Conservation (phyloP, 2,797 vertebrate genomes). For the Gymnopithys bicolor region DNA sequence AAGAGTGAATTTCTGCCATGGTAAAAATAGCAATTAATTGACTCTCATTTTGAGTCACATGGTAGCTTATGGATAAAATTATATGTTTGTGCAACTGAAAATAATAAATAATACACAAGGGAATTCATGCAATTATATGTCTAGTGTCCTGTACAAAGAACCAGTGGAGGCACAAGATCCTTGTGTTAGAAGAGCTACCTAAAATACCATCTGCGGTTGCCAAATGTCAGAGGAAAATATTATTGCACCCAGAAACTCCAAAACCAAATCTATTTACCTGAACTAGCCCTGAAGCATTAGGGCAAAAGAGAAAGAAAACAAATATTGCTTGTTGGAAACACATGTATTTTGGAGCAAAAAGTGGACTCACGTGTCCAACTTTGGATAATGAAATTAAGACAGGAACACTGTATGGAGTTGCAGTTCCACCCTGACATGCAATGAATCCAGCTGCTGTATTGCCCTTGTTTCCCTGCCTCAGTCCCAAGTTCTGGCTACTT, state of each 20-base stretch:
- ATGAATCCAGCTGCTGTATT: not conserved
- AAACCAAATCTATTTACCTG: not conserved
- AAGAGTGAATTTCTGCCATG: not conserved
- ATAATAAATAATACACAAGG: slow-evolving; percentile 48
- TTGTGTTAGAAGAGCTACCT: slow-evolving; percentile 22
- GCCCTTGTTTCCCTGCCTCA: not conserved
- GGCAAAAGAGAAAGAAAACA: not conserved
- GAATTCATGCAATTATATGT: slow-evolving; percentile 40
- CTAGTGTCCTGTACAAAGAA: slow-evolving; percentile 50
- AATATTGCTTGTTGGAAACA: not conserved
- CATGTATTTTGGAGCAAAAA: not conserved
- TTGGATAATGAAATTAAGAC: not conserved
- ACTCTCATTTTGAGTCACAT: slow-evolving; percentile 34
- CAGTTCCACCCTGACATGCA: not conserved
- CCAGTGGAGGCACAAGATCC: not conserved
- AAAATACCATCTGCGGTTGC: slow-evolving; percentile 26
- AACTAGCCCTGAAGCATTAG: not conserved
- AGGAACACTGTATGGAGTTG: not conserved
- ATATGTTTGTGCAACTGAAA: slow-evolving; percentile 9
- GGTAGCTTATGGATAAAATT: slow-evolving; percentile 16
- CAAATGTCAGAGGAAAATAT: not conserved
- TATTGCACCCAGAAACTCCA: not conserved
- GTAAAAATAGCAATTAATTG: slow-evolving; percentile 56
- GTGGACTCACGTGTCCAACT: not conserved
- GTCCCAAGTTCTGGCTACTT: not conserved